Base-by-base conservation (phyloP, 23 tunicate species). In the Ciona savignyi region DNA sequence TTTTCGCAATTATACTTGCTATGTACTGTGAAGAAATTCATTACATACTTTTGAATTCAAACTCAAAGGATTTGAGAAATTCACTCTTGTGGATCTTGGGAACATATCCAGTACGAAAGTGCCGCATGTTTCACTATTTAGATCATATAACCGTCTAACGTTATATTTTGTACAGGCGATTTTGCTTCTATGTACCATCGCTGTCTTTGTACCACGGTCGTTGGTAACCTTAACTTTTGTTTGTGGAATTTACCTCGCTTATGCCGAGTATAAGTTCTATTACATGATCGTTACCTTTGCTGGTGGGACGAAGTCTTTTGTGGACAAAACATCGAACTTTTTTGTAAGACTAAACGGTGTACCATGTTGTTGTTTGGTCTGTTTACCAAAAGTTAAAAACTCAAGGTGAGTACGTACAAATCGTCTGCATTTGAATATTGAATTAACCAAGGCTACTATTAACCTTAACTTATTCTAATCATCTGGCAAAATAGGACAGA, bases 361-460 rank as follows among this genome's bases (percentile, higher is more conserved):
- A 4, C 97, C 97, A 6, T 91, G 91, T 68, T 88, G 93, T 27
- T 91, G 97, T 60, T 42, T 91, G 22, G 76, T 80, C 19, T 91
- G 97, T 83, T 60, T 91, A 29, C 97, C 97, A 4, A 75, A 71
- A 67, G 69, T 91, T 1, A 49, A 83, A 51, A 91, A 91, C 34
- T 91, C 97, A 2, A 35, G 29, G 97, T 91, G 49, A 78, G 96
- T 82, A 56, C n/a, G n/a, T n/a, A n/a, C n/a, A n/a, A n/a, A n/a
- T n/a, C n/a, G n/a, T n/a, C n/a, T n/a, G n/a, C n/a, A n/a, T n/a
- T n/a, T n/a, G n/a, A n/a, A n/a, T n/a, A n/a, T n/a, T n/a, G n/a
- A n/a, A n/a, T n/a, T n/a, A n/a, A n/a, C n/a, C n/a, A n/a, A n/a
- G n/a, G n/a, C n/a, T n/a, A n/a, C n/a, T n/a, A n/a, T n/a, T n/a